These are phyloP conservation scores for Scaptomyza cyrtandrae DNA, from an alignment of 2,888 invertebrate species.

Conservation along the genomic window DNA sequence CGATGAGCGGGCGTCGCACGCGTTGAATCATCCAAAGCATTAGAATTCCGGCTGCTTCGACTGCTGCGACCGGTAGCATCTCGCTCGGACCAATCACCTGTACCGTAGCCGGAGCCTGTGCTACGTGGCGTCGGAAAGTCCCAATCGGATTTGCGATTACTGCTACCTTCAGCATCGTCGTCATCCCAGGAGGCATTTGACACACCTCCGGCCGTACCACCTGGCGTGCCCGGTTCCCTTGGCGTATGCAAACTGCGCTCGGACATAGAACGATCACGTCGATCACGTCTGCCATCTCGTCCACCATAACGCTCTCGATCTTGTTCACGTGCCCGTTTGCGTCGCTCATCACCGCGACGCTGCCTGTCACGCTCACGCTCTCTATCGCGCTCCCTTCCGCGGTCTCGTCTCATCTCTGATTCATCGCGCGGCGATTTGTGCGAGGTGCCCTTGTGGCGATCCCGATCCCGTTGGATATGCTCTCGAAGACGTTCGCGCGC, in stretches of 20 bases:
- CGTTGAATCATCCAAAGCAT: conserved; percentile 88
- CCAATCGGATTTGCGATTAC: conserved; percentile 90
- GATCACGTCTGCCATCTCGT: conserved; percentile 57
- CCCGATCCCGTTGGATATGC: conserved; percentile 86
- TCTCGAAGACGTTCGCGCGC: conserved; percentile 89
- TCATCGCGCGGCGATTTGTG: conserved; percentile 52
- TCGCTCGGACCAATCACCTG: conserved; percentile 78
- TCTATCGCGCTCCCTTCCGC: conserved; percentile 75
- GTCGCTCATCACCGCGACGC: conserved; percentile 52
- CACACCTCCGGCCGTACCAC: conserved; percentile 87
- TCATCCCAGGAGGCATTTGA: conserved; percentile 88
- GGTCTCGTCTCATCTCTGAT: conserved; percentile 41
- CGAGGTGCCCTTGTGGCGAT: conserved; percentile 60
- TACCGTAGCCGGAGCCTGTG: conserved; percentile 67
- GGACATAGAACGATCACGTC: conserved; percentile 69
- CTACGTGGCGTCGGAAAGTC: conserved; percentile 93
- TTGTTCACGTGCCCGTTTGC: conserved; percentile 75
- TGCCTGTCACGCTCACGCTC: conserved; percentile 63
- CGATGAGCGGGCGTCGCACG: conserved; percentile 93
- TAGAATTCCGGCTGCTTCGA: conserved; percentile 15
- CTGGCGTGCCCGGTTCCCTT: conserved; percentile 93
- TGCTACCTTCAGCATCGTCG: conserved; percentile 84
- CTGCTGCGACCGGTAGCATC: conserved; percentile 82
- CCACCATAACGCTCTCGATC: conserved; percentile 70
- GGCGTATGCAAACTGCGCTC: conserved; percentile 85